Evolutionary conservation across 2,797 vertebrate species (phyloP), one percentile per base, ranked within the genome.

Genomic region (Aphelocoma californica): DNA sequence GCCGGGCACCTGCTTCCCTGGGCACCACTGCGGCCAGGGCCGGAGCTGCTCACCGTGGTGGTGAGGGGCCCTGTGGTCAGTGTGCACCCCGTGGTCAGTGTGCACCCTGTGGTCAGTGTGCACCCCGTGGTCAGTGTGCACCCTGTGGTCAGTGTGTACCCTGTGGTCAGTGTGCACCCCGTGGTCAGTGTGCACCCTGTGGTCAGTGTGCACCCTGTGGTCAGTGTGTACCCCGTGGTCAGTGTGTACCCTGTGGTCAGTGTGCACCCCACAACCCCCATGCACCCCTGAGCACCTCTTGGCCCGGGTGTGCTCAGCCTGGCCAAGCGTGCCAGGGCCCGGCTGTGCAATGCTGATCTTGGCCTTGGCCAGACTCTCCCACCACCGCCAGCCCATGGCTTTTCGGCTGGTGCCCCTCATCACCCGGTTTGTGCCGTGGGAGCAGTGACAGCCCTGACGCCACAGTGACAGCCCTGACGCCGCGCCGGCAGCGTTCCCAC

Each of bases 291-390:
- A 5, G 17, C 53, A 0, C 16, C 48, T 7, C 48, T 24, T 12
- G 1, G 36, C 23, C 6, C 1, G 0, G 6, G 15, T 10, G 72
- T 29, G 28, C 51, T 12, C 81, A 24, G 45, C 56, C 34, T 9
- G 60, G 28, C 57, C 3, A 2, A 20, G 40, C 2, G 3, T 26
- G 32, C 34, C 5, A 6, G 36, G 32, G 38, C 36, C 45, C 0
- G 0, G 17, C 62, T 0, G 0, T 2, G 15, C 2, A 20, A 6
- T 1, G 2, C 80, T 32, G 71, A 2, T 5, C 11, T 32, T 5
- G 84, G 58, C 50, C 65, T 50, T 15, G 87, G 32, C 88, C 7
- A 2, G 40, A 1, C 31, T 44, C 21, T 34, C 17, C 15, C 8
- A 3, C 9, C 7, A 2, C 60, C 0, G 0, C 26, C 82, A 38